A percentile compares a stretch with the other conserved stretches of the same genome.
These are phyloP conservation scores for Tridacna gigas DNA, from an alignment of 2,888 invertebrate species.

Conservation along the genomic window DNA sequence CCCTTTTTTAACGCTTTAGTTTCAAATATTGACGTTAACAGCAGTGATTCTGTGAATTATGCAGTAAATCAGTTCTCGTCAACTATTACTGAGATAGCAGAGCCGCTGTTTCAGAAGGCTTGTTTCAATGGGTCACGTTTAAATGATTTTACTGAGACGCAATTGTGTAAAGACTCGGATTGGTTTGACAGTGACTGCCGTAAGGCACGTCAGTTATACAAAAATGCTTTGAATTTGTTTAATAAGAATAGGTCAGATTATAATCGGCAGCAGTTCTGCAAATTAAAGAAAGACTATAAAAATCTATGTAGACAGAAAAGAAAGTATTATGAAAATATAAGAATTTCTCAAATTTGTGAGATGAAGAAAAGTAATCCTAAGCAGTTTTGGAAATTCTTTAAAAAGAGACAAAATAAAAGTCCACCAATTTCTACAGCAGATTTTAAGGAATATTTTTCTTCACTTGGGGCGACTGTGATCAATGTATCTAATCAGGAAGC, in stretches of 20 bases:
- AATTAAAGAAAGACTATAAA: slow-evolving; percentile 13
- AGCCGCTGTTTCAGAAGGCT: slow-evolving; percentile 8
- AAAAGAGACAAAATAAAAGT: neutral
- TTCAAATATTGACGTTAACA: neutral
- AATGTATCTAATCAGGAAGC: slow-evolving; percentile 1
- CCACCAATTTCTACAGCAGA: neutral
- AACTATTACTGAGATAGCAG: neutral
- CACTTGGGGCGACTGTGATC: neutral
- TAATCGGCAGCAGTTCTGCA: slow-evolving; percentile 8
- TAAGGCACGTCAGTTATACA: neutral
- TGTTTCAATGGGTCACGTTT: too few relatives aligned
- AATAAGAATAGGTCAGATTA: neutral
- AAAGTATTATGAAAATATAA: neutral
- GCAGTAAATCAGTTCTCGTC: neutral
- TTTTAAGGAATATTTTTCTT: slow-evolving; percentile 14
- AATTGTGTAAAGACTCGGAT: neutral
- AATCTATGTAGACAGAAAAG: slow-evolving; percentile 12
- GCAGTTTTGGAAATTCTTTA: slow-evolving; percentile 30
- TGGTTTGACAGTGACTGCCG: slow-evolving; percentile 27
- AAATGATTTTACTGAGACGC: neutral
- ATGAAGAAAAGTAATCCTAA: neutral
- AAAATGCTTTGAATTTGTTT: slow-evolving; percentile 2
- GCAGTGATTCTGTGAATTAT: slow-evolving; percentile 12
- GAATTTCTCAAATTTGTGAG: slow-evolving; percentile 12
- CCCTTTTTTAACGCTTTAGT: neutral